Base-by-base conservation (phyloP, 2,797 vertebrate species). In the Melanotaenia parkinsoni region DNA sequence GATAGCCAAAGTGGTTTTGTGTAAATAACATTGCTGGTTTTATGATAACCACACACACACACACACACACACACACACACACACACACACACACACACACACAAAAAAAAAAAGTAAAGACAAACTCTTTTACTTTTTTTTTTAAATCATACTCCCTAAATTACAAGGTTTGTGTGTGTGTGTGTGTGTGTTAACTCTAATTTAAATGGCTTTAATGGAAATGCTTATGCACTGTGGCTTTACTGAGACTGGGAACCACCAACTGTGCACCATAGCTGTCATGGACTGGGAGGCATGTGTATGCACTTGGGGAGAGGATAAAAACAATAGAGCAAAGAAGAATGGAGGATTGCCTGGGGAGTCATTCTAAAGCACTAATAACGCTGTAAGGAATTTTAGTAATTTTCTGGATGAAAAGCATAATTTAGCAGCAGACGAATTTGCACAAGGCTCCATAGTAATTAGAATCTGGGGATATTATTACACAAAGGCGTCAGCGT, bases 351-450 rank as follows among this genome's bases (percentile, higher is more conserved):
- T 6, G 68, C 70, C 77, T 37, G 50, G 73, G 85, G 86, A 78
- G 64, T 66, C 30, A 57, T 71, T 64, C 74, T 72, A 37, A 77
- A 79, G 64, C 78, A 69, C 77, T 87, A 86, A 84, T 76, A 81
- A 85, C 53, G 66, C 75, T 86, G 83, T 64, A 30, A 79, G 68
- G 68, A 86, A 63, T 86, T 85, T 83, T 81, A 40, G 67, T 88
- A 84, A 92, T 94, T 93, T 91, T 83, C 85, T 87, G 86, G 86
- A 89, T 93, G 84, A 94, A 91, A 87, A 88, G 86, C 81, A 76
- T 85, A 59, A 87, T 90, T 93, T 91, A 82, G 80, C 87, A 68
- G 65, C 65, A 77, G 74, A 90, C 57, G 84, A 85, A 87, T 88
- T 79, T 84, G 85, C 30, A 54, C 77, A 63, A 60, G 80, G 74